Base-by-base conservation (phyloP, 2,113 vertebrate species). In the Psophia crepitans region DNA sequence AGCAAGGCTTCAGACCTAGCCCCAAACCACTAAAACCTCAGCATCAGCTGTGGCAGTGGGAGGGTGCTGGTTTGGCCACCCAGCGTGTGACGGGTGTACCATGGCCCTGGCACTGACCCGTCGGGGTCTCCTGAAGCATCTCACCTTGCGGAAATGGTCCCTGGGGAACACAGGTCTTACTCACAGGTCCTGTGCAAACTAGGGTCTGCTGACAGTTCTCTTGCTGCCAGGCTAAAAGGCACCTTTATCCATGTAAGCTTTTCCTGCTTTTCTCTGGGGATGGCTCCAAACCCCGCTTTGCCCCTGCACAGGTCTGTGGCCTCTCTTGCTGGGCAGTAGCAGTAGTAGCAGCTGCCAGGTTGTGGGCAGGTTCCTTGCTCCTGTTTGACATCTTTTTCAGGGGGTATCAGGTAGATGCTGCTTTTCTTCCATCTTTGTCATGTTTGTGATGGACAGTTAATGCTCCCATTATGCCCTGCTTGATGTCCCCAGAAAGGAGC, bases 261-360 rank as follows among this genome's bases (percentile, higher is more conserved):
- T 81, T 24, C 57, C 39, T 56, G 30, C 5, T 39, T 8, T 43
- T 69, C 78, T n/a, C 63, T 33, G 16, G 32, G 54, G 10, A n/a
- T 20, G 16, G 2, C 18, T 71, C 46, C 0, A 1, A n/a, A 21
- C 33, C 39, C 11, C 0, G 0, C 33, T 78, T 68, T 58, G 20
- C 9, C 7, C 26, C 23, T 1, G 0, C 3, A 3, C 26, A 28
- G 33, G 18, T 51, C 61, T 69, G 27, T 60, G 43, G 12, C 43
- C 28, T 61, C 30, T 57, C 24, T 58, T 17, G 4, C 33, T 39
- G 57, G 14, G 28, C 43, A 77, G 64, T 5, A 41, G 74, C 44
- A 86, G 35, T 28, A 82, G 20, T 11, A 70, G 57, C 11, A 86
- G 51, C 48, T 8, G 12, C n/a, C 19, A 14, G 39, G 35, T 39